Conservation (phyloP, 2,113 vertebrate genomes). For the Bolborhynchus lineola region DNA sequence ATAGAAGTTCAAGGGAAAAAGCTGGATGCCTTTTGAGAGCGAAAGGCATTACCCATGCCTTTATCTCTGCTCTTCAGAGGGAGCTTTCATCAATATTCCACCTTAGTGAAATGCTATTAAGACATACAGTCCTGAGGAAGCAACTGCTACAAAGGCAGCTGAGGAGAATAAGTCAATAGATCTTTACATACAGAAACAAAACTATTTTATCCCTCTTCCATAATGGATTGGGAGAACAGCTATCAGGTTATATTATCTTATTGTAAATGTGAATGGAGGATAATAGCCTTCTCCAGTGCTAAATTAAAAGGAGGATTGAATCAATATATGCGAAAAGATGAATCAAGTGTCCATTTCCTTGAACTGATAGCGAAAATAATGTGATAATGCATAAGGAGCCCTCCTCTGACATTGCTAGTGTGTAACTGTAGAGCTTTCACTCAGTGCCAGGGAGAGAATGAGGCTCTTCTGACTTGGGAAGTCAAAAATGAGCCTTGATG, state of each 20-base stretch:
- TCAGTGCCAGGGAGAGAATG: not conserved
- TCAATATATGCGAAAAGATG: constrained; percentile 40
- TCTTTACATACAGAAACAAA: constrained; percentile 20
- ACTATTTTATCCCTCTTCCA: not conserved
- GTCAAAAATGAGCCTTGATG: not conserved
- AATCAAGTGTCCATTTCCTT: constrained; percentile 58
- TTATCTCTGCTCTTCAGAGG: not conserved
- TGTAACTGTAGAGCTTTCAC: not conserved
- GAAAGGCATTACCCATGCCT: not conserved
- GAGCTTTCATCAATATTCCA: not conserved
- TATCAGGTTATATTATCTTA: constrained; percentile 35
- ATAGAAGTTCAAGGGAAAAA: not conserved
- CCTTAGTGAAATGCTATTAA: not conserved
- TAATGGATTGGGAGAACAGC: constrained; percentile 39
- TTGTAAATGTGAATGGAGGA: constrained; percentile 24
- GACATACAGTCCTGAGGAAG: not conserved
- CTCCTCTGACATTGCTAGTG: not conserved
- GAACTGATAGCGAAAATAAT: constrained; percentile 15
- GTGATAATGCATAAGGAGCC: not conserved
- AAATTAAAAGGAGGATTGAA: constrained; percentile 47
- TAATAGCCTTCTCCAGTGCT: constrained; percentile 30
- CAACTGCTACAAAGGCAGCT: not conserved
- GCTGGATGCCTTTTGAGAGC: not conserved
- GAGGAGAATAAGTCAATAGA: constrained; percentile 14
- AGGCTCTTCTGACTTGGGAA: not conserved